phyloP scores from a whole-genome alignment of 2,797 vertebrate species.

The Malurus leucopterus region DNA sequence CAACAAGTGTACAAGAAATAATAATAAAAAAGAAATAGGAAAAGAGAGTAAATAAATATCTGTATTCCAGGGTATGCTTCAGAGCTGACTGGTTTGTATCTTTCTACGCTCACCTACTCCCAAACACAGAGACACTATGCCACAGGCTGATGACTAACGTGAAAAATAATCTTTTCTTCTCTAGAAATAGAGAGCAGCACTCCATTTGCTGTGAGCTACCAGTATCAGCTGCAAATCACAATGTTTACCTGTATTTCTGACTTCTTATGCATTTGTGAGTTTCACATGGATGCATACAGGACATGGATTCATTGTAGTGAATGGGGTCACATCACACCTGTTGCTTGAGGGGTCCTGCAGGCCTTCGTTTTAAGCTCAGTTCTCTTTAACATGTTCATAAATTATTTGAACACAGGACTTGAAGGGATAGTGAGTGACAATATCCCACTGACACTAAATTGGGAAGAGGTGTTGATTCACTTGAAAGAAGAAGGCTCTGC shows the following conservation, averaged over 20 bases:
- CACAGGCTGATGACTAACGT: neutral
- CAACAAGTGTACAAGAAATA: neutral
- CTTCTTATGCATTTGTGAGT: neutral
- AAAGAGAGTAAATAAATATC: neutral
- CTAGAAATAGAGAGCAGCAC: neutral
- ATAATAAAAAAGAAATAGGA: neutral
- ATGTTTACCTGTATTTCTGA: neutral
- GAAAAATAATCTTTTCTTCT: neutral
- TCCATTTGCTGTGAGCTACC: neutral
- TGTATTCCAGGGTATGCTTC: neutral
- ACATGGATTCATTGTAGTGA: neutral
- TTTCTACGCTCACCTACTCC: neutral
- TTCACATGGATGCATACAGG: neutral
- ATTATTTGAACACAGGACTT: neutral
- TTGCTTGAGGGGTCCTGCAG: fast-evolving
- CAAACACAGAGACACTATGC: neutral
- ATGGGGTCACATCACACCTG: no score
- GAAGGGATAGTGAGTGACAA: neutral
- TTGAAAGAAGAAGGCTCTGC: neutral
- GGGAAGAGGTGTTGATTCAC: fast-evolving
- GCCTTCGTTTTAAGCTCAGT: neutral
- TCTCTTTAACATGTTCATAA: neutral
- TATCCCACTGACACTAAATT: neutral
- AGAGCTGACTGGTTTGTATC: neutral
- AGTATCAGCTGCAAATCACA: neutral